Base-by-base conservation (phyloP, 2,797 vertebrate genomes). In the Syndactyla subalaris region DNA sequence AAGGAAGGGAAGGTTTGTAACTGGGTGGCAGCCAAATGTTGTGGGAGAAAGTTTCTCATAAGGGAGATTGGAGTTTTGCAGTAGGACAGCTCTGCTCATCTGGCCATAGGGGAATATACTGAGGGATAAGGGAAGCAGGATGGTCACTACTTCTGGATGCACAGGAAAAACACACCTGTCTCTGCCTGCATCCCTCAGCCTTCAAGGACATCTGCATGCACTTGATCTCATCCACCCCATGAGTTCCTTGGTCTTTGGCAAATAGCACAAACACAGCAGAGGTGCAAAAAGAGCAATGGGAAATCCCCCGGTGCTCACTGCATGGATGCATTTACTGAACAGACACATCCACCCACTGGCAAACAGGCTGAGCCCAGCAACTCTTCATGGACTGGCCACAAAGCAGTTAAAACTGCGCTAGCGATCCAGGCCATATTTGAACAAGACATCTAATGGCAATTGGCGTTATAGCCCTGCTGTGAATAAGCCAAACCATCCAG, bases 401-500 rank as follows among this genome's bases (percentile, higher is more conserved):
- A 78, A 95, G 83, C 51, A 46, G 95, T 95, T 97, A 96, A 97
- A 87, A 48, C 18, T 67, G 81, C 46, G 7, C 67, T 92, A 89
- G 68, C 18, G 1, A 95, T 92, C 52, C 71, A 89, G 78, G 59
- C 36, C 46, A 19, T 71, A 32, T 90, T 86, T 92, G 76, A 95
- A 76, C 85, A 67, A 89, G 94, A 96, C 52, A 80, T 34, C 57
- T 95, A 77, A 94, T 41, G 38, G 74, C 92, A 96, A 94, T 92
- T 76, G 89, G 88, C 71, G 48, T 88, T 94, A 88, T 49, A 94
- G 36, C 20, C 93, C 85, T 24, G 58, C 96, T 95, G 95, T 57
- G 89, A 95, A 94, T 86, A 87, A 93, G 93, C 71, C 85, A 93
- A 93, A 82, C 89, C 74, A 57, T 94, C 43, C 80, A 92, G 77